These are phyloP conservation scores for Callyntrura guangdongensis DNA, from an alignment of 2,888 invertebrate genomes.

Conservation along the genomic window DNA sequence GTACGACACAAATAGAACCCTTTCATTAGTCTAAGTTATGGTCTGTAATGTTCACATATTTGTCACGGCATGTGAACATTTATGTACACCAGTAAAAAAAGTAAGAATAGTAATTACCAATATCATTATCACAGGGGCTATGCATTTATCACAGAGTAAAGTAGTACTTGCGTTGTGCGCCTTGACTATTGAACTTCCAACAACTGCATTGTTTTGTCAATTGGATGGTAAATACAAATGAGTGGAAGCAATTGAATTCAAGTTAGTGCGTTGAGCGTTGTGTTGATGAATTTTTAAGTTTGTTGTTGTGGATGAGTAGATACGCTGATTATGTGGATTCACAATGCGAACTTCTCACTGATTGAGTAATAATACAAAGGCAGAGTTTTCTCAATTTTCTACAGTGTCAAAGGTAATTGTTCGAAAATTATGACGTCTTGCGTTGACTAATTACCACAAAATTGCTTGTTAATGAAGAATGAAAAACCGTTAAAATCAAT, in stretches of 20 bases:
- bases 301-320: background rate
- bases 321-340: background rate
- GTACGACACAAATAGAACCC: no score
- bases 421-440: background rate
- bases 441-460: background rate
- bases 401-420: background rate
- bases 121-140: background rate
- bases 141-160: no score
- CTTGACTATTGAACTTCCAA: slow-evolving; percentile 67
- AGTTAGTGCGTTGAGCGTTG: background rate
- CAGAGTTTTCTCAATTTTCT: background rate
- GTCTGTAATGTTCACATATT: background rate
- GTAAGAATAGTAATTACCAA: background rate
- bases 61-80: background rate
- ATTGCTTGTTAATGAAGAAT: background rate
- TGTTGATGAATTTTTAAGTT: no score
- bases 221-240: background rate
- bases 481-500: slow-evolving; percentile 15
- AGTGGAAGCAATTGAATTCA: background rate
- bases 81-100: background rate
- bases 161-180: background rate
- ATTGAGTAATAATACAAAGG: background rate
- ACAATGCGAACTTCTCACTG: slow-evolving; percentile 30
- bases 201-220: background rate
- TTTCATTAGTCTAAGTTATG: no score